These are phyloP conservation scores for Oplegnathus fasciatus DNA, from an alignment of 2,113 vertebrate species.

Conservation along the genomic window DNA sequence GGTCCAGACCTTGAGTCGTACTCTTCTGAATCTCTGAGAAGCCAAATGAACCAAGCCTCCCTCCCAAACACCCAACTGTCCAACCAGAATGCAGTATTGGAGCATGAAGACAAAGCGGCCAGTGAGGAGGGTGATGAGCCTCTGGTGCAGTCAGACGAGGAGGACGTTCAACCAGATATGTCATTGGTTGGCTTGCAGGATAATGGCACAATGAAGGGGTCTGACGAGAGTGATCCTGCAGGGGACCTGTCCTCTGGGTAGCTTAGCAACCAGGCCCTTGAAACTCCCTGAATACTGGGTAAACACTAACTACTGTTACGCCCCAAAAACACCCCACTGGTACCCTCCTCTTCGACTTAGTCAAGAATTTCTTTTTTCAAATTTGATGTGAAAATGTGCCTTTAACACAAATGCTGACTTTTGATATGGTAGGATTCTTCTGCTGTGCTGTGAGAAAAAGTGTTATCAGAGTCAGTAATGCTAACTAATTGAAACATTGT, in stretches of 20 bases:
- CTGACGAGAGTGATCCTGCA: slow-evolving; percentile 91
- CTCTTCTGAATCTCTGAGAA: slow-evolving; percentile 81
- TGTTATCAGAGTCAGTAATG: background rate
- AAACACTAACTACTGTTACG: background rate
- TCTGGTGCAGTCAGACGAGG: slow-evolving; percentile 91
- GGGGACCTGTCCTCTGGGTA: slow-evolving; percentile 49
- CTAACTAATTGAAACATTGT: background rate
- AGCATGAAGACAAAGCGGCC: slow-evolving; percentile 61
- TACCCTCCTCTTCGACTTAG: background rate
- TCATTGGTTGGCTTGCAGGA: slow-evolving; percentile 81
- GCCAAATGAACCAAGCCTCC: slow-evolving; percentile 59
- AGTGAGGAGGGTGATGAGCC: slow-evolving; percentile 84
- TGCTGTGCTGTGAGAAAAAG: too few species aligned
- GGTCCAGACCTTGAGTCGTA: slow-evolving; percentile 81
- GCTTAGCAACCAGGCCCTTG: background rate
- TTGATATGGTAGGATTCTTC: background rate
- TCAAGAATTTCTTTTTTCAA: background rate
- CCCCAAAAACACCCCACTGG: background rate
- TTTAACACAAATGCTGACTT: background rate
- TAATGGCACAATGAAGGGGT: slow-evolving; percentile 59
- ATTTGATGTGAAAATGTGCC: background rate
- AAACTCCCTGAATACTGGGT: background rate
- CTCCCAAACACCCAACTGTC: slow-evolving; percentile 69
- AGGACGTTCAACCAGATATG: slow-evolving; percentile 91
- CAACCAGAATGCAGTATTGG: slow-evolving; percentile 62